Percentiles rank a stretch among this genome's conserved stretches.
Conservation (phyloP, 2,113 vertebrate genomes). For the Microtus ochrogaster region DNA sequence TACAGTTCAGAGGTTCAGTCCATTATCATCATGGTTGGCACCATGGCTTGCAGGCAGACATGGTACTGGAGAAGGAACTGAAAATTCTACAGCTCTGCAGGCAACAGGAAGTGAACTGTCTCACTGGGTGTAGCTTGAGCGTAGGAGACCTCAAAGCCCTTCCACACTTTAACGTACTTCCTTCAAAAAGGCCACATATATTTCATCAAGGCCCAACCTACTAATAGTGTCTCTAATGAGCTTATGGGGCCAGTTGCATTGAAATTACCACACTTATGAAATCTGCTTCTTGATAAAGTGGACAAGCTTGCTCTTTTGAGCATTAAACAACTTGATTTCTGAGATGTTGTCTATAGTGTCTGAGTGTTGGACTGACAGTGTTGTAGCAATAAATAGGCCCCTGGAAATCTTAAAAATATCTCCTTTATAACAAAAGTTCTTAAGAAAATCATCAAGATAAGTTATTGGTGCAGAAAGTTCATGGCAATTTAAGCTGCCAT, state of each 20-base stretch:
- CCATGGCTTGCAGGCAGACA: background rate
- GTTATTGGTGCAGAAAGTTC: constrained; percentile 7
- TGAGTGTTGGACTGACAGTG: background rate
- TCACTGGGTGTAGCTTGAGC: background rate
- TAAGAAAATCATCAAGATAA: background rate
- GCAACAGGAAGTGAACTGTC: background rate
- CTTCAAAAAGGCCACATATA: background rate
- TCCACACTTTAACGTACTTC: background rate
- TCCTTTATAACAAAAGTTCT: background rate
- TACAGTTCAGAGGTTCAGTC: background rate
- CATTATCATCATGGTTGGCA: background rate
- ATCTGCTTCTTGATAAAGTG: background rate
- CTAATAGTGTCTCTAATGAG: background rate
- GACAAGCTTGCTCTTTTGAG: constrained; percentile 22
- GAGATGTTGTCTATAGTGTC: background rate
- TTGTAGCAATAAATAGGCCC: background rate
- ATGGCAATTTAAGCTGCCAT: background rate
- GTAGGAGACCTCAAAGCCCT: background rate
- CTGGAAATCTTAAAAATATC: background rate
- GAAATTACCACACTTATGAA: background rate
- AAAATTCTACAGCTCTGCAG: background rate
- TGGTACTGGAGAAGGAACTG: background rate
- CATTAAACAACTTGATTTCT: background rate
- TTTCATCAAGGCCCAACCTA: background rate
- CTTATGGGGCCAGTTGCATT: background rate